These are phyloP conservation scores for Prolemur simus DNA, from an alignment of 2,113 vertebrate genomes.

Conservation along the genomic window DNA sequence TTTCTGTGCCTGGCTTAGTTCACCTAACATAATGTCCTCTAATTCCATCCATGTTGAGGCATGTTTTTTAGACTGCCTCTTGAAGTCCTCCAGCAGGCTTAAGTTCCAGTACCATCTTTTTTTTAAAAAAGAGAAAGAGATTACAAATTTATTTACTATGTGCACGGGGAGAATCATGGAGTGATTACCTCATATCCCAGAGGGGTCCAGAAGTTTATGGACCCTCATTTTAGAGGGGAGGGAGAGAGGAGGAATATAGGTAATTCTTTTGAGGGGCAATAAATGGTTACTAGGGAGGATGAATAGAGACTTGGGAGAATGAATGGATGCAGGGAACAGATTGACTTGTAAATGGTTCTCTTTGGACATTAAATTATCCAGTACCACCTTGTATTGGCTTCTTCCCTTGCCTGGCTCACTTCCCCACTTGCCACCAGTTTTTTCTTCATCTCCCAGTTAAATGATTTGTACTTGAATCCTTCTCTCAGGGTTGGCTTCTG, in stretches of 20 bases:
- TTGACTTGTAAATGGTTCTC: too few species aligned
- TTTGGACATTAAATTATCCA: neutral
- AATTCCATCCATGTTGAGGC: neutral
- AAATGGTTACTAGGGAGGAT: too few species aligned
- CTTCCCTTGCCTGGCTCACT: neutral
- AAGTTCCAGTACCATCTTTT: neutral
- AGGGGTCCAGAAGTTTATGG: too few species aligned
- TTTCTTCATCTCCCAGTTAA: neutral
- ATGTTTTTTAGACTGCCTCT: neutral
- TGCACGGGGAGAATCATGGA: too few species aligned
- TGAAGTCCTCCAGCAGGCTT: neutral
- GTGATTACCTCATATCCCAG: too few species aligned
- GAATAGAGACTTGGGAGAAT: too few species aligned
- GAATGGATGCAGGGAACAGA: too few species aligned
- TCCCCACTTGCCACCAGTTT: neutral
- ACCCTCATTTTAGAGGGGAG: too few species aligned
- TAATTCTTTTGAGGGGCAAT: too few species aligned
- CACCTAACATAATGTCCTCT: neutral
- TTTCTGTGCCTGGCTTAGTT: neutral
- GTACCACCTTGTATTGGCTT: neutral
- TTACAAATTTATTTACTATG: too few species aligned
- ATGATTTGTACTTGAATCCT: neutral
- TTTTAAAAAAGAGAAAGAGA: too few species aligned
- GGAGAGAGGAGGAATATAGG: too few species aligned
- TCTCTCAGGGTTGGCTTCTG: neutral